A percentile compares a stretch with the other conserved stretches of the same genome.
These are phyloP conservation scores for Drosophila meridiana DNA, from an alignment of 2,888 invertebrate genomes.

Conservation along the genomic window DNA sequence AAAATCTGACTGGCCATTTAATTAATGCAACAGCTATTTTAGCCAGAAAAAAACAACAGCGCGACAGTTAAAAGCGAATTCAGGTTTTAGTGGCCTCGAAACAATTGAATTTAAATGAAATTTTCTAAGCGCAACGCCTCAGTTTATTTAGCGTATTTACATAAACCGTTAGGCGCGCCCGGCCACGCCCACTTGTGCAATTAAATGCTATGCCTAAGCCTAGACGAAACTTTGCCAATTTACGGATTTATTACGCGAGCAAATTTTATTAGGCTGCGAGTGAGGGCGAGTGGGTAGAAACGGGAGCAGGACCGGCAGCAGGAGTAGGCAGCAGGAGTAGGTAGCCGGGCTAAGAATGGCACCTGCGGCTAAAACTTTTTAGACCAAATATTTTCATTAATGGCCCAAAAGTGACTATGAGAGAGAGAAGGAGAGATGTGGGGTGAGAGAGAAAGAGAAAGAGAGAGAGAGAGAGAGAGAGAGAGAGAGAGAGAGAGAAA, in stretches of 20 bases:
- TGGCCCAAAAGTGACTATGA: constrained; percentile 27
- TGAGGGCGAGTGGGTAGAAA: neutral
- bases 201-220: constrained; percentile 9
- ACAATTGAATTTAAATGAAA: constrained; percentile 74
- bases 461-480: neutral
- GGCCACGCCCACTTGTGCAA: constrained; percentile 1
- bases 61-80: constrained; percentile 23
- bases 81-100: constrained; percentile 49
- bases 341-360: constrained; percentile 45
- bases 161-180: constrained; percentile 26
- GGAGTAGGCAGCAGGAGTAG: neutral
- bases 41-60: neutral
- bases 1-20: constrained; percentile 38
- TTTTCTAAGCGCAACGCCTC: constrained; percentile 40
- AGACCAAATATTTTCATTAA: constrained; percentile 64
- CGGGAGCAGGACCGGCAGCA: neutral
- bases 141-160: constrained; percentile 70
- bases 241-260: constrained; percentile 75
- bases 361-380: constrained; percentile 73
- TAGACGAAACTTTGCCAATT: constrained; percentile 73
- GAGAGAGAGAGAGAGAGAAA: neutral
- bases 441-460: neutral
- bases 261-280: constrained; percentile 62
- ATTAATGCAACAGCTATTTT: constrained; percentile 54
- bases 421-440: neutral